Conservation (phyloP, 2,888 invertebrate genomes). For the Sericinus montela region DNA sequence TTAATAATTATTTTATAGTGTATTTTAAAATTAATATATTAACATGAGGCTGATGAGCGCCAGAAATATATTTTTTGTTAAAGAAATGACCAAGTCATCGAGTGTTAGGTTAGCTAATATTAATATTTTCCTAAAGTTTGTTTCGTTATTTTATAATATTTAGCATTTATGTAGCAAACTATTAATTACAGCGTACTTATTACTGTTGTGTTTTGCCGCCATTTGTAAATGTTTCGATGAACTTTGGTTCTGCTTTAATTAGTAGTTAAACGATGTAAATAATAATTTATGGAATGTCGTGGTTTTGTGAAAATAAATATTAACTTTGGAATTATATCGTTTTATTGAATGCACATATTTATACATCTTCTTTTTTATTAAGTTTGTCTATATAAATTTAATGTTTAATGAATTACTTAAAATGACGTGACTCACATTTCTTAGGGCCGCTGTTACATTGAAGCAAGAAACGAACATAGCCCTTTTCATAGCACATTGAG, state of each 20-base stretch:
- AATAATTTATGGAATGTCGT: constrained; percentile 60
- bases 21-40: constrained; percentile 38
- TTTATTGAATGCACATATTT: not conserved
- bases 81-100: constrained; percentile 16
- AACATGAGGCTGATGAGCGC: constrained; percentile 40
- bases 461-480: too few relatives aligned
- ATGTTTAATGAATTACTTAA: too few relatives aligned
- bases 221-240: constrained; percentile 48
- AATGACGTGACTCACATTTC: too few relatives aligned
- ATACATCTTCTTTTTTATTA: too few relatives aligned
- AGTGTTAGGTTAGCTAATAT: constrained; percentile 10
- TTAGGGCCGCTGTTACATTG: too few relatives aligned
- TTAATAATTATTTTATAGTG: constrained; percentile 24
- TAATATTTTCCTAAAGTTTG: not conserved
- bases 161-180: constrained; percentile 29
- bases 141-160: constrained; percentile 31
- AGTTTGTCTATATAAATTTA: too few relatives aligned
- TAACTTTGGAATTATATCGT: constrained; percentile 37
- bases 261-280: constrained; percentile 61
- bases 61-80: constrained; percentile 26
- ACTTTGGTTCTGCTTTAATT: constrained; percentile 74
- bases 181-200: constrained; percentile 8
- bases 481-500: too few relatives aligned
- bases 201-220: not conserved
- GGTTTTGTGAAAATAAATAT: constrained; percentile 55